These are phyloP conservation scores for Formicarius rufipectus DNA, from an alignment of 2,113 vertebrate species.

Conservation along the genomic window DNA sequence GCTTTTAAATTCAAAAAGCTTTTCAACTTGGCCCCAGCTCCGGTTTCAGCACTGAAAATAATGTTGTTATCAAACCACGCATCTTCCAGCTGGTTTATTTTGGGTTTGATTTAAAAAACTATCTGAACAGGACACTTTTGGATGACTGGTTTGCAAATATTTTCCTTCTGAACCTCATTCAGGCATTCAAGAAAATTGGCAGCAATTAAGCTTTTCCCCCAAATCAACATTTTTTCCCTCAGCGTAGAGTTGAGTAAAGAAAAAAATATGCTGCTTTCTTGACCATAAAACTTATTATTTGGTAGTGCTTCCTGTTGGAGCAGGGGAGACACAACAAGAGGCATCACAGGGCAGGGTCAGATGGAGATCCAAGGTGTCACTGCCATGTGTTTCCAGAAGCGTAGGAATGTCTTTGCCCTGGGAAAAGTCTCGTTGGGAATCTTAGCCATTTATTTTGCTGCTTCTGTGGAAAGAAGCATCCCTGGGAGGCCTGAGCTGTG, in stretches of 20 bases:
- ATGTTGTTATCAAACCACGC: background rate
- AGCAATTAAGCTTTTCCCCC: background rate
- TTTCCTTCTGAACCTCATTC: background rate
- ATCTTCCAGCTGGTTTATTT: background rate
- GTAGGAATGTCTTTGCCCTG: background rate
- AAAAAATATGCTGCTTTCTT: background rate
- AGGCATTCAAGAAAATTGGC: background rate
- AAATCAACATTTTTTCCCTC: background rate
- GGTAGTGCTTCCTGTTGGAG: background rate
- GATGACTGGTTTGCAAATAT: background rate
- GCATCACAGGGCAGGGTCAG: background rate
- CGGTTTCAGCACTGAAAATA: background rate
- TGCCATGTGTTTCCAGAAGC: background rate
- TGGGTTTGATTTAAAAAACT: background rate
- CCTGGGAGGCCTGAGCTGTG: background rate
- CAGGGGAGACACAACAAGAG: background rate
- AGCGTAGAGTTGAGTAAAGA: background rate
- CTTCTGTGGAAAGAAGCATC: background rate
- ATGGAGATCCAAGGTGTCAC: background rate
- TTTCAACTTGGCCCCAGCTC: background rate
- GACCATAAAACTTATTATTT: background rate
- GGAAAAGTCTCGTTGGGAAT: background rate
- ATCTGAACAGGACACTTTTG: background rate
- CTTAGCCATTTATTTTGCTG: background rate
- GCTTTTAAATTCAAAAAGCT: background rate